These are phyloP conservation scores for Drosophila recens DNA, from an alignment of 2,888 invertebrate species.

Conservation along the genomic window DNA sequence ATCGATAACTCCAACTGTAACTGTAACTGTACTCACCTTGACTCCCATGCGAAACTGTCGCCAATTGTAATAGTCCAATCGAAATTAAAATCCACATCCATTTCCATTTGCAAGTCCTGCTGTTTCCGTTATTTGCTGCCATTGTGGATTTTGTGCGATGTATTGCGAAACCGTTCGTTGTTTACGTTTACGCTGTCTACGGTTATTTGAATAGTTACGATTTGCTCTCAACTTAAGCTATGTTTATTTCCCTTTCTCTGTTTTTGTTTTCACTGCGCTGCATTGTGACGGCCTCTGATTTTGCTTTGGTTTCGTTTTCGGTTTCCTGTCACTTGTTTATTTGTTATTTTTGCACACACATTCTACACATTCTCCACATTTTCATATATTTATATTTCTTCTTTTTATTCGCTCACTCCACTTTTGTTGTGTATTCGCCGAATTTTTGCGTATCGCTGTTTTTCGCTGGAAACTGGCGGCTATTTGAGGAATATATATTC, in stretches of 20 bases:
- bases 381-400: slow-evolving; percentile 35
- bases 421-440: slow-evolving; percentile 77
- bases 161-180: slow-evolving; percentile 30
- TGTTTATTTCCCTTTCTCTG: slow-evolving; percentile 14
- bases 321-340: slow-evolving; percentile 25
- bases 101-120: slow-evolving; percentile 4
- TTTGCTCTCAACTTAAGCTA: slow-evolving; percentile 15
- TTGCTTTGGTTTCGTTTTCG: slow-evolving; percentile 31
- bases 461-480: slow-evolving; percentile 10
- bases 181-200: slow-evolving; percentile 8
- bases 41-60: slow-evolving; percentile 56
- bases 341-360: slow-evolving; percentile 34
- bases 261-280: slow-evolving; percentile 33
- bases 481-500: slow-evolving; percentile 18
- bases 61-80: slow-evolving; percentile 29
- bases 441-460: slow-evolving; percentile 29
- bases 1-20: background rate
- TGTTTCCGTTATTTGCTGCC: slow-evolving; percentile 32
- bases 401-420: slow-evolving; percentile 62
- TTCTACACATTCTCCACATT: slow-evolving; percentile 49
- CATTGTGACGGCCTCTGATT: slow-evolving; percentile 45
- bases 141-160: slow-evolving; percentile 26
- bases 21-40: slow-evolving; percentile 66
- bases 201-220: slow-evolving; percentile 25
- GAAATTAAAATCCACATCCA: slow-evolving; percentile 17